A percentile compares a stretch with the other conserved stretches of the same genome.
Conservation (phyloP, 2,888 invertebrate genomes). For the Lasioglossum marginatum region DNA sequence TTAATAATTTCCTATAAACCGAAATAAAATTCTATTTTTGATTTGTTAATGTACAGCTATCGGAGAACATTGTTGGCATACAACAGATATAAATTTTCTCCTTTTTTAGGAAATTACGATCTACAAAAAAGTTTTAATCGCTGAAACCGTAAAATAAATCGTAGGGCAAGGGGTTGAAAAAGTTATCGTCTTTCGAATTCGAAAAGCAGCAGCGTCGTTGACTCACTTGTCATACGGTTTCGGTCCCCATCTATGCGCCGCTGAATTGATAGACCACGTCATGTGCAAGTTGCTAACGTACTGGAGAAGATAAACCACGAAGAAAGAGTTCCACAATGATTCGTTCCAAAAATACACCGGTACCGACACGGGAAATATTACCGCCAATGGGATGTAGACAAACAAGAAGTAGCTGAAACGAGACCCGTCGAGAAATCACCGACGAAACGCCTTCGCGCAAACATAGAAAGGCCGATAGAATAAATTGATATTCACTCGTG, state of each 20-base stretch:
- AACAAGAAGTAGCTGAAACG: slow-evolving; percentile 88
- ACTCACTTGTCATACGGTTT: slow-evolving; percentile 71
- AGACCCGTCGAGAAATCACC: not conserved
- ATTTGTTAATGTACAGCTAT: too few species aligned
- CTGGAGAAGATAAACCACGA: slow-evolving; percentile 87
- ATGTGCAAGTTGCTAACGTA: slow-evolving; percentile 89
- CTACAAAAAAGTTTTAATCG: too few species aligned
- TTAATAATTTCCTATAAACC: too few species aligned
- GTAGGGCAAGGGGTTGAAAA: too few species aligned
- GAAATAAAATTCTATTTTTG: too few species aligned
- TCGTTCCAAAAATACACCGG: slow-evolving; percentile 91
- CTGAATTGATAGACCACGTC: slow-evolving; percentile 94
- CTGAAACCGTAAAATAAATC: too few species aligned
- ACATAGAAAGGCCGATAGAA: not conserved
- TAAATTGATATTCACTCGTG: slow-evolving; percentile 86
- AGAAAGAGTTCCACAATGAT: slow-evolving; percentile 86
- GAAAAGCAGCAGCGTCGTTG: not conserved
- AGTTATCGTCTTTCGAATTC: not conserved
- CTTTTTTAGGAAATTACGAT: too few species aligned
- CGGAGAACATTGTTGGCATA: too few species aligned
- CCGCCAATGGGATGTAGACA: slow-evolving; percentile 87
- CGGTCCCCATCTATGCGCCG: slow-evolving; percentile 86
- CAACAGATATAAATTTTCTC: too few species aligned
- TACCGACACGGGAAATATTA: slow-evolving; percentile 87
- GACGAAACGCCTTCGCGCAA: not conserved